Percentiles rank a stretch among this genome's conserved stretches.
phyloP scores from a whole-genome alignment of 2,797 vertebrate species.

The Rhynchotus rufescens region DNA sequence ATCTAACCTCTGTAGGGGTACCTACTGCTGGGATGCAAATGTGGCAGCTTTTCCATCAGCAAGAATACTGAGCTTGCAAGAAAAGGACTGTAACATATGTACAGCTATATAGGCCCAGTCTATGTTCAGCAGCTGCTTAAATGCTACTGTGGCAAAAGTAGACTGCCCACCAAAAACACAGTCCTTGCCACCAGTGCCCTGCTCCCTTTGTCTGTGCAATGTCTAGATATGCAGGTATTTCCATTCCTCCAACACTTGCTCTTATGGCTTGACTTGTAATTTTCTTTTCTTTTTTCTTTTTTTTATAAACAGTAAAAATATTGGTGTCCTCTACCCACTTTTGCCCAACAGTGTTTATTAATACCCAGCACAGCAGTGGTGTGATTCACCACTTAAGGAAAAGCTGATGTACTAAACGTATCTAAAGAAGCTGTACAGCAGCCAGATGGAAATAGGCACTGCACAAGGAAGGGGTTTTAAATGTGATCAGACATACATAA shows the following conservation, averaged over 20 bases:
- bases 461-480: not conserved
- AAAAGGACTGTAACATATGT: not conserved
- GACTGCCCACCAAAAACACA: not conserved
- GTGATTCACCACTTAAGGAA: conserved; percentile 12
- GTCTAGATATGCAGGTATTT: not conserved
- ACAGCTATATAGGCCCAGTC: not conserved
- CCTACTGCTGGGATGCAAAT: not conserved
- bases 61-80: not conserved
- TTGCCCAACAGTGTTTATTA: not conserved
- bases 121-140: not conserved
- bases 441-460: not conserved
- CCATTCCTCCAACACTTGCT: not conserved
- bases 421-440: not conserved
- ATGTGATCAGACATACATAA: not conserved
- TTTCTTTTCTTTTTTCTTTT: not conserved
- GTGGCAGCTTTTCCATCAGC: not conserved
- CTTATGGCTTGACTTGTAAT: not conserved
- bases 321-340: not conserved
- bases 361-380: not conserved
- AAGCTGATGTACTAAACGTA: not conserved
- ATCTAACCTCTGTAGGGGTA: not conserved
- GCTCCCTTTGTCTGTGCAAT: not conserved
- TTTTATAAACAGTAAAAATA: not conserved
- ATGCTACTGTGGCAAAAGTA: not conserved
- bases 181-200: not conserved